These are phyloP conservation scores for Cephalopachus bancanus DNA, from an alignment of 2,797 vertebrate species.

Conservation along the genomic window DNA sequence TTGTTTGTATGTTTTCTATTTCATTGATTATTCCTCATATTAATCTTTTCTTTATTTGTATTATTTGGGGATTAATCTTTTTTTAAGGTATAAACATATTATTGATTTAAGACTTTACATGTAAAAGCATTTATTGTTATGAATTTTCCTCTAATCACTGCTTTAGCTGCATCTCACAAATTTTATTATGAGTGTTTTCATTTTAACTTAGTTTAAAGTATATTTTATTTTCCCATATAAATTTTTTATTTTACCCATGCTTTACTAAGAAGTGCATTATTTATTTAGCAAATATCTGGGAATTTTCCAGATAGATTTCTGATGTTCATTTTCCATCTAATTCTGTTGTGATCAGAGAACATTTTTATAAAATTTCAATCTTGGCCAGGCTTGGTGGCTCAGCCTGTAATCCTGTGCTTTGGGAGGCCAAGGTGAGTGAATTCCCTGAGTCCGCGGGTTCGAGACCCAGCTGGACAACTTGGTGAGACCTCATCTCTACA, in stretches of 20 bases:
- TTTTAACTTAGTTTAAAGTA: not conserved
- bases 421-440: no score
- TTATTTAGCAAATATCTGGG: slow-evolving; percentile 9
- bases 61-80: not conserved
- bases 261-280: not conserved
- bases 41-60: not conserved
- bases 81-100: not conserved
- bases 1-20: not conserved
- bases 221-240: not conserved
- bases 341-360: not conserved
- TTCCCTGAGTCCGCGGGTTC: no score
- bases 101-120: not conserved
- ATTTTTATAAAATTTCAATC: not conserved
- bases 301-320: not conserved
- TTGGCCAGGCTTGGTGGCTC: no score
- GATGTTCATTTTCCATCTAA: not conserved
- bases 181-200: not conserved
- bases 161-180: not conserved
- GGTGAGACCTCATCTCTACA: no score
- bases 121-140: not conserved
- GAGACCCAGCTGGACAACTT: no score
- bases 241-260: not conserved
- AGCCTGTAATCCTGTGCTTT: no score
- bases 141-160: not conserved
- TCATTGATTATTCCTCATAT: not conserved